phyloP scores from a whole-genome alignment of 2,797 vertebrate species.

The Petrocephalus schoutedeni region DNA sequence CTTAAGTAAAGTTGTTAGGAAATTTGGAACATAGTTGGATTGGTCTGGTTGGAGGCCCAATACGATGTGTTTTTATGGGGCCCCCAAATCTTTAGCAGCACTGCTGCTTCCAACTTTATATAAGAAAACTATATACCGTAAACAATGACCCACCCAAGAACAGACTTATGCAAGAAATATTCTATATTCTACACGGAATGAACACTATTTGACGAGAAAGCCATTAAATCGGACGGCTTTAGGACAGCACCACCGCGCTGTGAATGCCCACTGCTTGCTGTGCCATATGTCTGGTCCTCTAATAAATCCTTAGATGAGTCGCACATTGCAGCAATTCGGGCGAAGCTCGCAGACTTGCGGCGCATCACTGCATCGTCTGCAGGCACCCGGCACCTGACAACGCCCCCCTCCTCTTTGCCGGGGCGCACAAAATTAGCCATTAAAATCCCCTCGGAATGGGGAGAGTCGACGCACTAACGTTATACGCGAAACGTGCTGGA shows the following conservation, averaged over 20 bases:
- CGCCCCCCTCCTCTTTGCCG: background rate
- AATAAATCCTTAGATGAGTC: background rate
- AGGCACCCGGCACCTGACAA: background rate
- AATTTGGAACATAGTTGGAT: background rate
- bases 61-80: background rate
- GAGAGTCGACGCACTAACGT: background rate
- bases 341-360: background rate
- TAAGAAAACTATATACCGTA: background rate
- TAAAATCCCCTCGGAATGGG: background rate
- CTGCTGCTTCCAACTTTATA: background rate
- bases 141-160: background rate
- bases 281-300: conserved; percentile 1
- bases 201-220: background rate
- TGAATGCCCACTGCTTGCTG: background rate
- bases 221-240: conserved; percentile 5
- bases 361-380: background rate
- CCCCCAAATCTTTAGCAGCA: background rate
- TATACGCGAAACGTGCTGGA: background rate
- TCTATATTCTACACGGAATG: background rate
- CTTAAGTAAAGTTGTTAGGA: background rate
- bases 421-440: background rate
- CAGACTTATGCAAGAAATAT: background rate
- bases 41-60: background rate
- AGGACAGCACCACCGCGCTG: background rate
- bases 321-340: conserved; percentile 10